Evolutionary conservation across 2,113 vertebrate species (phyloP), one percentile per base, ranked within the genome.

Genomic region (Bostrychus sinensis): DNA sequence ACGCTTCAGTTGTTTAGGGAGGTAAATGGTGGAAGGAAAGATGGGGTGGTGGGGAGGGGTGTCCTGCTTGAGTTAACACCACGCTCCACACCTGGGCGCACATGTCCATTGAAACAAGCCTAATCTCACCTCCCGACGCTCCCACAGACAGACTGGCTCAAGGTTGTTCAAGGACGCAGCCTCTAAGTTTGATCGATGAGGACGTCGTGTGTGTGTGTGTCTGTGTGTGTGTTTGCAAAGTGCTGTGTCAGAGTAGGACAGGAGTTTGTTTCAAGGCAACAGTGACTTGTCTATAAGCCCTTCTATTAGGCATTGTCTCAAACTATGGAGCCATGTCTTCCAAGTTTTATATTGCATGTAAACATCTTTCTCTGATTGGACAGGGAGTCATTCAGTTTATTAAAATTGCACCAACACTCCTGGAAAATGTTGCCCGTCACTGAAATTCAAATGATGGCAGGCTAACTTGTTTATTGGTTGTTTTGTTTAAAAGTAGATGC

Each of bases 121-220:
- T 66, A 54, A 51, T 30, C 14, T 32, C 39, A 46, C 37, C 38
- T 17, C 25, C n/a, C 14, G 0, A 12, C 37, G 26, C 38, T 20
- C 56, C 30, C 64, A 57, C 64, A 57, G 17, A 63, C 64, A 54
- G 17, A 69, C 59, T 28, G 50, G 25, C 37, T 64, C 57, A 83
- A 80, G 81, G 82, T 75, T 61, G 66, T 19, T 55, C 72, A 73
- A 77, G 76, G 75, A 73, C 62, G n/a, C 25, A 28, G 53, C 65
- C 36, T 72, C 42, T 25, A 59, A 4, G 46, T 53, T 61, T 79
- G 77, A 85, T 75, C 9, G 36, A 85, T 84, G 75, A 39, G 72
- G 34, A 23, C 39, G 77, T 78, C 72, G 62, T 62, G 43, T 68
- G 74, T 70, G 41, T 48, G 56, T 25, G 45, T 57, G 56, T 75